Evolutionary conservation across 2,797 vertebrate genomes (phyloP).

Genomic region (Tokudaia tokunoshimensis): DNA sequence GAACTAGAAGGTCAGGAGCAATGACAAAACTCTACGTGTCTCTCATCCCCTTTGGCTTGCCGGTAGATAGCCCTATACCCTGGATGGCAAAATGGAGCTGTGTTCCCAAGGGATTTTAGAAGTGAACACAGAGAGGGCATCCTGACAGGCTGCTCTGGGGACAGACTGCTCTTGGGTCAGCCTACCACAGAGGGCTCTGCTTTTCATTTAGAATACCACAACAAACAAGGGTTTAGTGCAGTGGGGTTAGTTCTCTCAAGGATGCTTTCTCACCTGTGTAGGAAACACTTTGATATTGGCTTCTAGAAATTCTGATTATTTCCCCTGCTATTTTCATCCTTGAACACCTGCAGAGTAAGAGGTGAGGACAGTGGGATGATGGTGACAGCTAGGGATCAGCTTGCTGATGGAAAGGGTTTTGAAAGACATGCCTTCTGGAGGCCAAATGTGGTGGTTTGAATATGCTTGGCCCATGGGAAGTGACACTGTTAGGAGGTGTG

Average conservation of each 20-base stretch:
- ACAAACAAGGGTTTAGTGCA: constrained; percentile 87
- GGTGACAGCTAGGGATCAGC: neutral
- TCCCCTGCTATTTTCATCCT: constrained; percentile 61
- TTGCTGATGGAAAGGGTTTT: neutral
- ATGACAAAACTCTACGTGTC: neutral
- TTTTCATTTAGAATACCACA: constrained; percentile 91
- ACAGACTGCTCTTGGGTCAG: constrained; percentile 75
- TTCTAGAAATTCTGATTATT: constrained; percentile 55
- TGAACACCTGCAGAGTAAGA: neutral
- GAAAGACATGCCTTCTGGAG: neutral
- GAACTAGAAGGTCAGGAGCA: neutral
- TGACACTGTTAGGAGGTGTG: neutral
- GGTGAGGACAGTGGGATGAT: neutral
- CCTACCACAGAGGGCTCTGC: constrained; percentile 82
- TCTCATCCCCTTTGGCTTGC: fast-evolving
- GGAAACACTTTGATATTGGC: constrained; percentile 76
- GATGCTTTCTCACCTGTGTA: constrained; percentile 88
- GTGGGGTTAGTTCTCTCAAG: constrained; percentile 89
- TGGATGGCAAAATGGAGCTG: constrained; percentile 68
- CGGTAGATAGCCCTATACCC: neutral
- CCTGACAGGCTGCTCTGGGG: neutral
- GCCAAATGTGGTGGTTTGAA: neutral
- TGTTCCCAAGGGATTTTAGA: constrained; percentile 71
- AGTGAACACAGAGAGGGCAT: neutral
- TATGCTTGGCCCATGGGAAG: neutral